These are phyloP conservation scores for Choreutis nemorana DNA, from an alignment of 2,888 invertebrate species.

Conservation along the genomic window DNA sequence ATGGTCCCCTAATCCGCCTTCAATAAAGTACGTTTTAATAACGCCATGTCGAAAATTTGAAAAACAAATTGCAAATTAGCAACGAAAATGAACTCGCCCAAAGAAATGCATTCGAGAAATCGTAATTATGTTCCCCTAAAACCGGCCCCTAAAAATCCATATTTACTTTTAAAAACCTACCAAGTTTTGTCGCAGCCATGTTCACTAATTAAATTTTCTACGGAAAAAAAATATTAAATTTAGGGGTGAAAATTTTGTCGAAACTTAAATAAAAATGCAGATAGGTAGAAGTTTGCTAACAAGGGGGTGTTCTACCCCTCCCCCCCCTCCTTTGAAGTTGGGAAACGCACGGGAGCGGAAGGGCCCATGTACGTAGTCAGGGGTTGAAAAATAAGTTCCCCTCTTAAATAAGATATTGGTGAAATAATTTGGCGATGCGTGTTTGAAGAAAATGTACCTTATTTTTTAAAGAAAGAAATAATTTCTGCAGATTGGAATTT, in stretches of 20 bases:
- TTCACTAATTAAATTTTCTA: slow-evolving; percentile 36
- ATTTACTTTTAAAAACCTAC: slow-evolving; percentile 17
- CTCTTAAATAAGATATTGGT: slow-evolving; percentile 31
- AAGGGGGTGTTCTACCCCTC: slow-evolving; percentile 30
- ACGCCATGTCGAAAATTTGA: too few relatives aligned
- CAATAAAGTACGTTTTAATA: too few relatives aligned
- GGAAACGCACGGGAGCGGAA: slow-evolving; percentile 18
- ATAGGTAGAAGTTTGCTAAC: slow-evolving; percentile 38
- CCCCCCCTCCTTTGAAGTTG: slow-evolving; percentile 43
- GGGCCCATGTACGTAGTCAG: slow-evolving; percentile 26
- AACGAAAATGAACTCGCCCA: too few relatives aligned
- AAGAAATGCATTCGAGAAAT: background rate
- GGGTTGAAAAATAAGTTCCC: slow-evolving; percentile 32
- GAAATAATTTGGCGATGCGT: slow-evolving; percentile 29
- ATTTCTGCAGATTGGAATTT: too few relatives aligned
- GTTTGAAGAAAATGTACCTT: too few relatives aligned
- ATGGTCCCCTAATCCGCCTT: too few relatives aligned
- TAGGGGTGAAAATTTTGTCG: slow-evolving; percentile 47
- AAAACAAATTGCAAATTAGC: too few relatives aligned
- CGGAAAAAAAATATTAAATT: slow-evolving; percentile 42
- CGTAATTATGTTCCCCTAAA: slow-evolving; percentile 7
- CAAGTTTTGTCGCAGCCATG: slow-evolving; percentile 27
- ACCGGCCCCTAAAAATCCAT: slow-evolving; percentile 9
- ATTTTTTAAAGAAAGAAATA: too few relatives aligned
- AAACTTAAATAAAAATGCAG: slow-evolving; percentile 61